A percentile compares a stretch with the other conserved stretches of the same genome.
Evolutionary conservation across 2,797 vertebrate species (phyloP).

Genomic region (Falco concolor): DNA sequence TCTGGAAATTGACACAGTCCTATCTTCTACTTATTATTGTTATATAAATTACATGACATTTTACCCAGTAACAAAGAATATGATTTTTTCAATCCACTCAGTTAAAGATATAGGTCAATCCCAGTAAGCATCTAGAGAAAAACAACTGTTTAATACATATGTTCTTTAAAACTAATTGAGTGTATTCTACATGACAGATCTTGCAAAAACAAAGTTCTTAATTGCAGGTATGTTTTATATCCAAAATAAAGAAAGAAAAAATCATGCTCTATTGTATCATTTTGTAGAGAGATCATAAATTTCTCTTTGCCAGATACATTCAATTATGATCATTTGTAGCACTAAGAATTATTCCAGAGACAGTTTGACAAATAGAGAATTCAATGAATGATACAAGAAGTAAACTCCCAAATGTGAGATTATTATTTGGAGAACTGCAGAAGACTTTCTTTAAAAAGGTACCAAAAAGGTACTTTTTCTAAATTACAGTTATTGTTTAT

Average conservation of each 20-base stretch:
- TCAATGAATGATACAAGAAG: not conserved
- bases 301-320: not conserved
- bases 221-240: not conserved
- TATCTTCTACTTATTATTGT: not conserved
- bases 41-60: not conserved
- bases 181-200: not conserved
- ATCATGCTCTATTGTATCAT: not conserved
- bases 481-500: not conserved
- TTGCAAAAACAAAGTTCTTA: not conserved
- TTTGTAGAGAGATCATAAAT: not conserved
- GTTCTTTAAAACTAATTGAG: not conserved
- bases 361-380: not conserved
- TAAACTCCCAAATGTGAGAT: not conserved
- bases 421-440: not conserved
- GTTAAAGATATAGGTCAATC: not conserved
- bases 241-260: not conserved
- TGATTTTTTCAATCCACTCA: not conserved
- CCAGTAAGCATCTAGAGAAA: not conserved
- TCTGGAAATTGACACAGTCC: not conserved
- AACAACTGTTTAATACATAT: not conserved
- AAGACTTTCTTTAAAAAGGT: not conserved
- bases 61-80: not conserved
- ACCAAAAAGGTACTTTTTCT: not conserved
- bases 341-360: not conserved
- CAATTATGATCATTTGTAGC: not conserved